phyloP scores from a whole-genome alignment of 2,113 vertebrate species.

The Lethenteron camtschaticum region DNA sequence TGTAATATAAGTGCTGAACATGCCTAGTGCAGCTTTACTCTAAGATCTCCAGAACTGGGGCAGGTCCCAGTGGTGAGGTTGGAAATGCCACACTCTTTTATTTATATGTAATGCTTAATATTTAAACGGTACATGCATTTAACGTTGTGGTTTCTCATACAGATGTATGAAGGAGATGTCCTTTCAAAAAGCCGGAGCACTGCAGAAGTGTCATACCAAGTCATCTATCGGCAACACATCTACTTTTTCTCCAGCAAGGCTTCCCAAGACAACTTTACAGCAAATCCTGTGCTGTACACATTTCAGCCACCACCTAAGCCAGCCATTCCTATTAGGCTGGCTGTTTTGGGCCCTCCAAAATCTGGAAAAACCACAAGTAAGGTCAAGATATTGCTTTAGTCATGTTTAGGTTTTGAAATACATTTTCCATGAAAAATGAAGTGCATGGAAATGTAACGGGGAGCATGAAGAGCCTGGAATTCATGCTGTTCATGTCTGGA shows the following conservation, averaged over 20 bases:
- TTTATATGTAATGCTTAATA: too few relatives aligned
- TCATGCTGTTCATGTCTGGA: too few relatives aligned
- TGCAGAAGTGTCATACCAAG: conserved; percentile 24
- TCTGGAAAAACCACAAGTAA: conserved; percentile 77
- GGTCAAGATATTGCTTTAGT: conserved; percentile 6
- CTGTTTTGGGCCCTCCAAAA: conserved; percentile 57
- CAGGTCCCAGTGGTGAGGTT: too few relatives aligned
- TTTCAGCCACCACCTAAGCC: conserved; percentile 39
- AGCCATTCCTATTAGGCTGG: conserved; percentile 42
- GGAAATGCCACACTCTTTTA: too few relatives aligned
- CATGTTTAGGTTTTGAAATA: too few relatives aligned
- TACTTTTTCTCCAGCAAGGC: conserved; percentile 65
- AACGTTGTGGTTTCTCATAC: conserved; percentile 16
- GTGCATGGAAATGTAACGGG: too few relatives aligned
- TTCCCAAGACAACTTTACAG: conserved; percentile 47
- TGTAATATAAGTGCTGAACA: too few relatives aligned
- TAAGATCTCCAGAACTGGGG: too few relatives aligned
- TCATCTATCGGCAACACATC: conserved; percentile 56
- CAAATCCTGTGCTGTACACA: conserved; percentile 69
- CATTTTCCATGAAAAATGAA: too few relatives aligned
- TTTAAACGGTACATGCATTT: background rate
- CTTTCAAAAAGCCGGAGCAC: conserved; percentile 35
- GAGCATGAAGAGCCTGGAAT: too few relatives aligned
- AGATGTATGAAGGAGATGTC: conserved; percentile 43
- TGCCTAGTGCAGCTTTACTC: too few relatives aligned